Base-by-base conservation (phyloP, 2,888 invertebrate species). In the Drosophila niveifrons region DNA sequence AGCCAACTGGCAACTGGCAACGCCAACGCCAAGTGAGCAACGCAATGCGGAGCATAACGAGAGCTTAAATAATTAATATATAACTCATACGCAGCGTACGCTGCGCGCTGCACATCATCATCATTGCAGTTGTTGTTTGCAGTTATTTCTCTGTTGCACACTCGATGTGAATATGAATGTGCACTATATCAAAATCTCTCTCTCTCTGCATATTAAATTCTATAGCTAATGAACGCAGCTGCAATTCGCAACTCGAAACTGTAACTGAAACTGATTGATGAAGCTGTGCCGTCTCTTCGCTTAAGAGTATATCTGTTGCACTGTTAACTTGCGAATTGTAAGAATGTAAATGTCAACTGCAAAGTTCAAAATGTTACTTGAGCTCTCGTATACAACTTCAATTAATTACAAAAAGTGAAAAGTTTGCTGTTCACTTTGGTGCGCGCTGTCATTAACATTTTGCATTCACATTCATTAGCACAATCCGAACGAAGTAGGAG, bases 31-130 rank as follows among this genome's bases (percentile, higher is more conserved):
- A 77, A 79, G 68, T 75, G 75, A 71, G 72, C 80, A 70, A 57
- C 66, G 72, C 72, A 81, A 66, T 78, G 68, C 70, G 73, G 75
- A 70, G 64, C 59, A 78, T 79, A 87, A 88, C 81, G 85, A 87
- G 85, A 70, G 81, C 78, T 82, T 85, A 80, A 89, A 87, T 87
- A 89, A 87, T 89, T 85, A 87, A 87, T 87, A 76, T 77, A 86
- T 87, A 85, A 76, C 87, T 87, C 89, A 89, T 89, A 87, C 87
- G 89, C 85, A 85, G 83, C 46, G 78, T 67, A 23, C 67, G 74
- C 62, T n/a, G n/a, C 62, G 36, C 50, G 13, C 31, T 23, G 18
- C 56, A 18, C 44, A 44, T 55, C 55, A 55, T 53, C 43, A 29
- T 15, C 51, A 66, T 59, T n/a, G n/a, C 3, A n/a, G 36, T 15